Conservation (phyloP, 2,888 invertebrate genomes). For the Melipona beecheii region DNA sequence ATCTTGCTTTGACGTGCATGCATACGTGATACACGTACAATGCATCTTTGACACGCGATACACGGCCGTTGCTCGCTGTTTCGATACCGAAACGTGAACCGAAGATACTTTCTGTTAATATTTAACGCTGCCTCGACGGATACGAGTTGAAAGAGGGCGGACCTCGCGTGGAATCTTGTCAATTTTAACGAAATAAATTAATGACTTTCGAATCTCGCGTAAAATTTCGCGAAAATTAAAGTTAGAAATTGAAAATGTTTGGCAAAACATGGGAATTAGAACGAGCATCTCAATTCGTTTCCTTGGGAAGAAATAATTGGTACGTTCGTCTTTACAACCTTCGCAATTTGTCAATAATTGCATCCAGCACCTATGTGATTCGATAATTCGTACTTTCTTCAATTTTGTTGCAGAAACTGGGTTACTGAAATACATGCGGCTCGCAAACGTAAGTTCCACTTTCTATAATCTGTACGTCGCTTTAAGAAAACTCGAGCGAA, state of each 20-base stretch:
- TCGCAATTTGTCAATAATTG: not conserved
- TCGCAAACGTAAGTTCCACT: constrained; percentile 30
- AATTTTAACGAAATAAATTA: no score
- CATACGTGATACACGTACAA: not conserved
- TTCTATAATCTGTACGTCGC: not conserved
- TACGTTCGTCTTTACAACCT: not conserved
- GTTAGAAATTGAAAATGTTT: not conserved
- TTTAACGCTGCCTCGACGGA: not conserved
- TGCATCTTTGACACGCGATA: not conserved
- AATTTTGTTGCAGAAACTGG: constrained; percentile 40
- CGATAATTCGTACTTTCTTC: not conserved
- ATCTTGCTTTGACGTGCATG: not conserved
- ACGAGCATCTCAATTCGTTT: not conserved
- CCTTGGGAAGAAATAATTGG: not conserved
- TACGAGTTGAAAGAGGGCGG: no score
- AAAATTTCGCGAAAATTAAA: not conserved
- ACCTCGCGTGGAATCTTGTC: not conserved
- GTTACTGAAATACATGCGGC: constrained; percentile 39
- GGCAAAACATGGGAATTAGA: not conserved
- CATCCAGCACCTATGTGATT: not conserved
- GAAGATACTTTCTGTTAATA: not conserved
- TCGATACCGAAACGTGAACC: no score
- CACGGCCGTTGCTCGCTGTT: not conserved
- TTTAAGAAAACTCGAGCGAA: not conserved
- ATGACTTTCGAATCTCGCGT: not conserved